Conservation (phyloP, 2,888 invertebrate genomes). For the Scaptodrosophila latifasciaeformis region DNA sequence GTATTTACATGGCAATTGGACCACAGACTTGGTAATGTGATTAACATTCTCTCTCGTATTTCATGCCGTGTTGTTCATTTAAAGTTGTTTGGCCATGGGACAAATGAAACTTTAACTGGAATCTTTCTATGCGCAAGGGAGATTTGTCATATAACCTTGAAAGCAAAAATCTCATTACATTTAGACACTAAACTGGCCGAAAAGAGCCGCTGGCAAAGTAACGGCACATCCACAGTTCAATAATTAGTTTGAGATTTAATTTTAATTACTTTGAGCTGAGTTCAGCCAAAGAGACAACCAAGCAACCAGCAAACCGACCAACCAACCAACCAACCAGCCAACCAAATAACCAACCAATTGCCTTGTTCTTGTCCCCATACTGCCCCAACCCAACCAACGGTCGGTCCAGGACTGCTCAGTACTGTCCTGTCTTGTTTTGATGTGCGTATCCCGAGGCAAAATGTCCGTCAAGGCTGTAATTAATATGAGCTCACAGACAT, state of each 20-base stretch:
- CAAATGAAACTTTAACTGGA: too few relatives aligned
- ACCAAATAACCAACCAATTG: too few relatives aligned
- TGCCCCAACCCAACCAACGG: too few relatives aligned
- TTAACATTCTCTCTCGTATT: conserved; percentile 28
- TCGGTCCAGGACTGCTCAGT: conserved; percentile 1
- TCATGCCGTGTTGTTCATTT: conserved; percentile 3
- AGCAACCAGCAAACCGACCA: neutral
- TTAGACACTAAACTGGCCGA: conserved; percentile 26
- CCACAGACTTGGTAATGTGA: conserved; percentile 46
- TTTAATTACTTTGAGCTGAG: conserved; percentile 62
- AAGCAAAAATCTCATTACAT: neutral
- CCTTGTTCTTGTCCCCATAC: too few relatives aligned
- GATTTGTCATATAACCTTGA: too few relatives aligned
- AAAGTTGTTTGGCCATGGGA: conserved; percentile 15
- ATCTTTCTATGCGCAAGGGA: too few relatives aligned
- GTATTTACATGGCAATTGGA: conserved; percentile 54
- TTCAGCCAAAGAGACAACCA: neutral
- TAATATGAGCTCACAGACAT: conserved; percentile 45
- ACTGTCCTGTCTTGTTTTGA: conserved; percentile 22
- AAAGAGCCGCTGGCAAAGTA: conserved; percentile 31
- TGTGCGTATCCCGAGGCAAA: conserved; percentile 45
- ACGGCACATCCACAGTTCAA: conserved; percentile 42
- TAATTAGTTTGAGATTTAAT: conserved; percentile 70
- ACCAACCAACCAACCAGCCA: neutral
- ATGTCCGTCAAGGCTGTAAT: conserved; percentile 54